Percentiles rank a stretch among this genome's conserved stretches.
Evolutionary conservation across 1,140 invertebrate species (phyloP).

Genomic region (Ceratina japonica): DNA sequence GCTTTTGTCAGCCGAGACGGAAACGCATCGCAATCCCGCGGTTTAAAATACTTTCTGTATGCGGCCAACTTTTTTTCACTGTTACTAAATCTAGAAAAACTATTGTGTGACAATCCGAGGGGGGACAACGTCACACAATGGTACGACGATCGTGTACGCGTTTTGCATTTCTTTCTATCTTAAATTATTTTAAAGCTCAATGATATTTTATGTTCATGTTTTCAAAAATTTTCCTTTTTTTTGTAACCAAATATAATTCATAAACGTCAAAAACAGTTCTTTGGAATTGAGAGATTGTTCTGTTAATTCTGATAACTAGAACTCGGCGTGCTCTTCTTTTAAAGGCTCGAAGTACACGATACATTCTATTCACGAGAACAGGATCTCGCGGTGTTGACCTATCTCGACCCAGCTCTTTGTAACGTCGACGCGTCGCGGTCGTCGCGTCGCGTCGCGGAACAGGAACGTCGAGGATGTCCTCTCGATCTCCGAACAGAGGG

Average conservation of each 20-base stretch:
- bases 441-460: constrained; percentile 15
- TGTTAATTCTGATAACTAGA: neutral
- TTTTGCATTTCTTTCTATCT: no score
- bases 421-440: constrained; percentile 50
- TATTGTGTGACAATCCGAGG: neutral
- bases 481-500: constrained; percentile 17
- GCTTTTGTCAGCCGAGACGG: neutral
- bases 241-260: no score
- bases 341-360: neutral
- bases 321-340: neutral
- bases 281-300: neutral
- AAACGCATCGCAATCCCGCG: neutral
- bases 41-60: neutral
- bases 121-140: no score
- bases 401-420: constrained; percentile 52
- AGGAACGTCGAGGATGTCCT: constrained; percentile 47
- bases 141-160: no score
- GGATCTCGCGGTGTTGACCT: constrained; percentile 55
- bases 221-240: no score
- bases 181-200: no score
- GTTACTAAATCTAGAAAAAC: neutral
- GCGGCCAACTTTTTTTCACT: neutral
- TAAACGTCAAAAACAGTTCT: neutral
- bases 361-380: constrained; percentile 24
- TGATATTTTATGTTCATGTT: no score